Conservation (phyloP, 2,888 invertebrate genomes). For the Chymomyza fuscimana region DNA sequence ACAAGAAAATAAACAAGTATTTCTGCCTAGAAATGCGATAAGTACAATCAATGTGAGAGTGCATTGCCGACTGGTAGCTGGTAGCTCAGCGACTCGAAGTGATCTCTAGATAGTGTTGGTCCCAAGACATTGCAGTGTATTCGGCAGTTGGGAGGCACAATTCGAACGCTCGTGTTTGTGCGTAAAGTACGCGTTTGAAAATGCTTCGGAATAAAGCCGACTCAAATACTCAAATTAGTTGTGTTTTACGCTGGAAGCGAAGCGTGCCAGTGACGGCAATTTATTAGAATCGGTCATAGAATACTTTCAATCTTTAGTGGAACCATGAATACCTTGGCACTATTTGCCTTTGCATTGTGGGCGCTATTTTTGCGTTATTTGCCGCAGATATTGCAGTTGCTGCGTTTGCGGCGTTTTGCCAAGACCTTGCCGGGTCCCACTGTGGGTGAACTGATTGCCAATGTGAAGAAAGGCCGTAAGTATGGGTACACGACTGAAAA, state of each 20-base stretch:
- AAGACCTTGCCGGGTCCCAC: conserved; percentile 73
- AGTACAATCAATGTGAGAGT: neutral
- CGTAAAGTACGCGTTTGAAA: neutral
- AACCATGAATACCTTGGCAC: conserved; percentile 60
- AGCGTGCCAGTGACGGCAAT: conserved; percentile 16
- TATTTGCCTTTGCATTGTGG: conserved; percentile 66
- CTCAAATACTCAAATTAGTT: conserved; percentile 22
- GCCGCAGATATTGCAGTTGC: conserved; percentile 66
- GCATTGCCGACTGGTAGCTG: neutral
- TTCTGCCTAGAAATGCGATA: neutral
- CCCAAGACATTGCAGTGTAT: neutral
- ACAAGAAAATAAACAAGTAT: neutral
- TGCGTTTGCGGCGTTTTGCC: conserved; percentile 65
- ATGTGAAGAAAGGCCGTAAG: conserved; percentile 76
- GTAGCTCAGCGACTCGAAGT: neutral
- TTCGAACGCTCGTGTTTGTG: neutral
- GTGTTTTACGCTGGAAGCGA: conserved; percentile 18
- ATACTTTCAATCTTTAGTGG: neutral
- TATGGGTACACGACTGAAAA: conserved; percentile 4
- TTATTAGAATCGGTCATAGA: neutral
- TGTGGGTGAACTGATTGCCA: conserved; percentile 68
- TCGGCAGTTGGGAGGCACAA: neutral
- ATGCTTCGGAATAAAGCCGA: neutral
- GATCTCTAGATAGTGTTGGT: neutral
- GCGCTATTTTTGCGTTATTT: conserved; percentile 65